These are phyloP conservation scores for Fregata magnificens DNA, from an alignment of 2,113 vertebrate genomes.

Conservation along the genomic window DNA sequence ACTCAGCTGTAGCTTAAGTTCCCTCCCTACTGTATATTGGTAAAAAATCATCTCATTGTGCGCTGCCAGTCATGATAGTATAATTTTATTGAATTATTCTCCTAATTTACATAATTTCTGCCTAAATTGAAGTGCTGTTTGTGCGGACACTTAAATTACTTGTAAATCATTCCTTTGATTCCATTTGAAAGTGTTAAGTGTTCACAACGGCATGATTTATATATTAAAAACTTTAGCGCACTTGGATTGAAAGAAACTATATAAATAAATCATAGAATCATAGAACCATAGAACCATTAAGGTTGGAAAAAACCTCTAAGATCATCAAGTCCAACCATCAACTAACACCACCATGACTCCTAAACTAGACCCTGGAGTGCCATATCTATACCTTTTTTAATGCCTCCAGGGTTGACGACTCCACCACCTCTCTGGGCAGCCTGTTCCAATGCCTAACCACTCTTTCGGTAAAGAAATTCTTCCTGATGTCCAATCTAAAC, in stretches of 20 bases:
- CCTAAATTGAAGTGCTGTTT: not conserved
- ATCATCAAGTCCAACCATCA: too few relatives aligned
- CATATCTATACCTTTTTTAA: too few relatives aligned
- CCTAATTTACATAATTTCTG: not conserved
- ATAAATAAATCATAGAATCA: too few relatives aligned
- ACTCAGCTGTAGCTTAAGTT: conserved; percentile 5
- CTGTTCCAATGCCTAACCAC: too few relatives aligned
- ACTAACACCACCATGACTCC: too few relatives aligned
- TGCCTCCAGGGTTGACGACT: too few relatives aligned
- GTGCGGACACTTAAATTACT: not conserved
- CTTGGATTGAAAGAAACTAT: not conserved
- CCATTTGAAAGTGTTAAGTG: not conserved
- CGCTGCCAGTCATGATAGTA: not conserved
- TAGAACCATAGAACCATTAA: too few relatives aligned
- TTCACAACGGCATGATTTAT: not conserved
- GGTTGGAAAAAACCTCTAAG: too few relatives aligned
- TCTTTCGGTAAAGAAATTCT: too few relatives aligned
- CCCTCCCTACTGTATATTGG: not conserved
- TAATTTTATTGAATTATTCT: not conserved
- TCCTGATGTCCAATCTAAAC: too few relatives aligned
- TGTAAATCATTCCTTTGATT: not conserved
- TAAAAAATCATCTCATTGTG: not conserved
- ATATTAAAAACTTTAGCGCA: not conserved
- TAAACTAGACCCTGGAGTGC: too few relatives aligned
- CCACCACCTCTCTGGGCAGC: too few relatives aligned